Evolutionary conservation across 2,797 vertebrate species (phyloP), one percentile per base, ranked within the genome.

Genomic region (Xiphorhynchus erythropygius): DNA sequence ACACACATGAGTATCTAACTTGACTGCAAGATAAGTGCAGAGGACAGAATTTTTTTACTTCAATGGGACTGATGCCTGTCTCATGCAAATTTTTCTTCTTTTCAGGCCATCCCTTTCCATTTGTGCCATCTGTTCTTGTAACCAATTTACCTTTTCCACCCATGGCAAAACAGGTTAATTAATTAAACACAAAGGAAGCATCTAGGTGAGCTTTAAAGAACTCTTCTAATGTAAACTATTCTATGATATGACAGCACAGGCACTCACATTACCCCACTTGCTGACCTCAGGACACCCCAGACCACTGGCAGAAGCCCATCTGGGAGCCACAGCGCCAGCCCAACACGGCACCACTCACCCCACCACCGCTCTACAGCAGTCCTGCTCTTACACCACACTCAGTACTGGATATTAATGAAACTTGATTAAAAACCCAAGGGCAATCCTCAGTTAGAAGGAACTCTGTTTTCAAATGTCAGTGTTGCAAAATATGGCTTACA

Each of bases 331-430:
- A 4, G 17, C 8, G 41, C 35, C 75, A 83, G 62, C 74, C 19
- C 5, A 2, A 19, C 55, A 46, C 0, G 0, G 47, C 46, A 50
- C 6, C 0, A 0, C 57, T 75, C 2, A 4, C 5, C 39, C 12
- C 57, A 41, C 67, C 22, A 30, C 59, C 1, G 5, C 50, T 57
- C 47, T 14, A 7, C 13, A 50, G 64, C 14, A 30, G 33, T 13
- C 39, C 69, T 57, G 50, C 68, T 75, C 94, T 67, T 27, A 67
- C 27, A 49, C 32, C 73, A 28, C 63, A 30, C 32, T 70, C 53
- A 7, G 24, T 10, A 24, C 32, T 28, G 5, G 53, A 39, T 35
- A 41, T 56, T 53, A 89, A 79, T 35, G 44, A 46, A 65, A 59
- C 37, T 63, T 42, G 39, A 82, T 57, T 55, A 53, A 92, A 86